Evolutionary conservation across 2,797 vertebrate genomes (phyloP).

Genomic region (Protonibea diacanthus): DNA sequence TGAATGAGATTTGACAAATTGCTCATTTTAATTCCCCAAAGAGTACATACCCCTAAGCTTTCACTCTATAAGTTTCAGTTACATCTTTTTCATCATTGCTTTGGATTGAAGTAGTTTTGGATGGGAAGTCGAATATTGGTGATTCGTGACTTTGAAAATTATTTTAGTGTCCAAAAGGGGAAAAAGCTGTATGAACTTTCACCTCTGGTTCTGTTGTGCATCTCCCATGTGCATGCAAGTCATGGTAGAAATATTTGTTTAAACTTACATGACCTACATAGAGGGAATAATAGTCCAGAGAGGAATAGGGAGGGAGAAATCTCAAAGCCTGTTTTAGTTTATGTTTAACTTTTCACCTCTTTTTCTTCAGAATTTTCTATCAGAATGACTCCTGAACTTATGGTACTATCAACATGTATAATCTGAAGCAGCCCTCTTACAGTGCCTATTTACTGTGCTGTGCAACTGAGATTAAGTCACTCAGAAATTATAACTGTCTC

Average conservation of each 20-base stretch:
- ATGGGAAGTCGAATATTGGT: slow-evolving; percentile 67
- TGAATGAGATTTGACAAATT: slow-evolving; percentile 81
- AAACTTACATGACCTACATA: slow-evolving; percentile 72
- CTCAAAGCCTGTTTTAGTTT: slow-evolving; percentile 44
- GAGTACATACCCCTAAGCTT: slow-evolving; percentile 65
- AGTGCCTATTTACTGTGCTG: neutral
- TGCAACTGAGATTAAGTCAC: slow-evolving; percentile 9
- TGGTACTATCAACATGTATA: neutral
- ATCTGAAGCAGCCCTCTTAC: slow-evolving; percentile 3
- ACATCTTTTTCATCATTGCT: slow-evolving; percentile 70
- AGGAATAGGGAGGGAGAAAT: slow-evolving; percentile 31
- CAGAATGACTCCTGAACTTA: neutral
- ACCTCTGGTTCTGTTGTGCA: slow-evolving; percentile 58
- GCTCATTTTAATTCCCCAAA: slow-evolving; percentile 72
- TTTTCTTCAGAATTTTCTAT: slow-evolving; percentile 3
- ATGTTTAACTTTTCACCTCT: slow-evolving; percentile 25
- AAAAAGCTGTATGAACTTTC: slow-evolving; percentile 70
- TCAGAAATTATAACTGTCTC: slow-evolving; percentile 12
- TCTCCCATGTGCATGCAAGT: slow-evolving; percentile 76
- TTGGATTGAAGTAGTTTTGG: slow-evolving; percentile 58
- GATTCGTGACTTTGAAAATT: slow-evolving; percentile 71
- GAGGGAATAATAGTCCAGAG: slow-evolving; percentile 57
- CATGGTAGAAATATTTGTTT: slow-evolving; percentile 76
- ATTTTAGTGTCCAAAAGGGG: slow-evolving; percentile 74
- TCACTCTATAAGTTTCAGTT: slow-evolving; percentile 56